Base-by-base conservation (phyloP, 2,888 invertebrate genomes). In the Tachina grossa region DNA sequence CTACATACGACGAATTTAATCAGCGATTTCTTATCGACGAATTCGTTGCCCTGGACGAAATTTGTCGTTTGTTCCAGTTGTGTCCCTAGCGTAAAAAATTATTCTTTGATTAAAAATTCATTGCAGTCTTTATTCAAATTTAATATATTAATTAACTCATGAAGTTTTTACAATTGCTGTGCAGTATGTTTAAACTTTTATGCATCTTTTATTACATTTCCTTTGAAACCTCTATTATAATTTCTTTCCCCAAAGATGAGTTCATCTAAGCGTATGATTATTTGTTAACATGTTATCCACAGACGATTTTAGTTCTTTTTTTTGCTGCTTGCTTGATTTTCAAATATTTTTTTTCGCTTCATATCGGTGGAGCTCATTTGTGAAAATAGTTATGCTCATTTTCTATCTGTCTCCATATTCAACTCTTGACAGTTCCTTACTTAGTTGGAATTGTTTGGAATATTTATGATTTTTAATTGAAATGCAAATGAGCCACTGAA, bases 401-500 rank as follows among this genome's bases (percentile, higher is more conserved):
- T 45, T 69, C 39, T 16, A 16, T 47, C 0, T 68, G 39, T 22
- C 47, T 47, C 10, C 16, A 22, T 75, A 22, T 22, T 31, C 31
- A 31, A 31, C 10, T 59, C 41, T 53, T 22, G 3, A 13, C 16
- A 14, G 1, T 78, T 49, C n/a, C 5, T 66, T 39, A 16, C 6
- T 57, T 39, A 16, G 51, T 31, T 65, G 65, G 14, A 14, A 49
- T 63, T 76, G 63, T 71, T 39, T 63, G 55, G 72, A 66, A 76
- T 76, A 82, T 83, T 83, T 76, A 77, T 77, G 76, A 71, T 83
- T 83, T 63, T 71, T 49, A 65, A 77, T 65, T 76, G 76, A 77
- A 77, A 83, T 77, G 76, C 69, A 71, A 77, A 83, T 83, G 31
- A 69, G 69, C 49, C 45, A 75, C 69, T 61, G 22, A 43, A 75